A percentile compares a stretch with the other conserved stretches of the same genome.
Evolutionary conservation across 2,888 invertebrate species (phyloP).

Genomic region (Holacanthella duospinosa): DNA sequence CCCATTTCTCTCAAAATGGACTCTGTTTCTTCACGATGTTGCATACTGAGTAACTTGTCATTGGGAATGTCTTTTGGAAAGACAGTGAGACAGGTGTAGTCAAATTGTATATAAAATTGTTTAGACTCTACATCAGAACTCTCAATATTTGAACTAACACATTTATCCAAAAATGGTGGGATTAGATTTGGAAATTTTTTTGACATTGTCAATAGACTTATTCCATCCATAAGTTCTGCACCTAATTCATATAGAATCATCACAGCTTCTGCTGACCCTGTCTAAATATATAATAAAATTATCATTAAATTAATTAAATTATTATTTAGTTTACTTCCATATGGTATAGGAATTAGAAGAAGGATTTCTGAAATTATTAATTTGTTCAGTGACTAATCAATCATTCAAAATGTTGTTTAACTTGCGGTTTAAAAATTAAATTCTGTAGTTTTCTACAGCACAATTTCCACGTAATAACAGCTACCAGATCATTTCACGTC

Average conservation of each 20-base stretch:
- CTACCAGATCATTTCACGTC: no score
- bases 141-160: conserved; percentile 37
- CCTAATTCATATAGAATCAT: conserved; percentile 35
- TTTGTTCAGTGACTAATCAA: no score
- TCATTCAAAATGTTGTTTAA: no score
- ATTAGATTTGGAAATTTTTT: conserved; percentile 34
- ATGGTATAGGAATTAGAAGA: no score
- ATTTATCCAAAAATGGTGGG: conserved; percentile 36
- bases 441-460: no score
- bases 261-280: conserved; percentile 37
- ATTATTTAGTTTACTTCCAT: no score
- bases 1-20: conserved; percentile 37
- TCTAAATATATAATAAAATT: conserved; percentile 20
- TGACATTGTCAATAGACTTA: conserved; percentile 33
- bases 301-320: no score
- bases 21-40: conserved; percentile 36
- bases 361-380: no score
- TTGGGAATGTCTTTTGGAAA: conserved; percentile 37
- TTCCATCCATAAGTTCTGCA: conserved; percentile 36
- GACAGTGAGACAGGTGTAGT: conserved; percentile 37
- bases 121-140: conserved; percentile 37
- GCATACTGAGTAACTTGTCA: conserved; percentile 36
- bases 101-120: conserved; percentile 37
- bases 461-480: no score
- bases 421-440: no score